Evolutionary conservation across 1,140 invertebrate genomes (phyloP).

Genomic region (Bombus balteatus): DNA sequence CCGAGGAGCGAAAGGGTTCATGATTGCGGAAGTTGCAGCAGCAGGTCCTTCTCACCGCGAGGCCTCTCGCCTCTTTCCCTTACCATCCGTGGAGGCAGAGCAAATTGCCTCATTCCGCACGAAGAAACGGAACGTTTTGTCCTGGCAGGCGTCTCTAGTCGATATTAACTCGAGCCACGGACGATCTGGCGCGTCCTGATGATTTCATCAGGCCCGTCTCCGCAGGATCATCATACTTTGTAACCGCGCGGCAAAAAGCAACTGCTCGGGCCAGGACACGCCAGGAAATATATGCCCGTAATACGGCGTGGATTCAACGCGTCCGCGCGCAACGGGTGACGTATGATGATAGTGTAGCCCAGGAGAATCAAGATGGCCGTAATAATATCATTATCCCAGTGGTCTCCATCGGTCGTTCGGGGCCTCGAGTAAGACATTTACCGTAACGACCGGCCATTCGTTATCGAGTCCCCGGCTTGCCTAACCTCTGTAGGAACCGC

Average conservation of each 20-base stretch:
- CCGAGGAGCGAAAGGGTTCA: slow-evolving; percentile 5
- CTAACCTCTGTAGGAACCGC: slow-evolving; percentile 60
- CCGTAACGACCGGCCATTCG: slow-evolving; percentile 72
- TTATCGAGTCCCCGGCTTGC: slow-evolving; percentile 61
- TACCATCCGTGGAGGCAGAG: slow-evolving; percentile 8
- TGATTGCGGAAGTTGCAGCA: slow-evolving; percentile 36
- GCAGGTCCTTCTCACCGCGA: slow-evolving; percentile 19
- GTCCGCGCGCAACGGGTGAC: slow-evolving; percentile 72
- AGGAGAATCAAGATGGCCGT: slow-evolving; percentile 78
- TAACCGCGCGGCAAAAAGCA: slow-evolving; percentile 75
- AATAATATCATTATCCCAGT: slow-evolving; percentile 79
- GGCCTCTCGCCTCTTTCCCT: not conserved
- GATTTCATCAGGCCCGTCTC: slow-evolving; percentile 74
- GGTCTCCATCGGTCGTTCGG: slow-evolving; percentile 65
- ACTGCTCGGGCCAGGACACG: slow-evolving; percentile 64
- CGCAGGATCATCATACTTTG: slow-evolving; percentile 78
- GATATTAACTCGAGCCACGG: slow-evolving; percentile 66
- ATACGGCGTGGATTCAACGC: slow-evolving; percentile 72
- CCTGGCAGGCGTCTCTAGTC: slow-evolving; percentile 58
- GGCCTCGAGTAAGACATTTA: slow-evolving; percentile 73
- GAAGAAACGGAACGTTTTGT: slow-evolving; percentile 60
- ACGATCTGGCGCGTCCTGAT: slow-evolving; percentile 75
- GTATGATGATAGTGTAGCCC: slow-evolving; percentile 77
- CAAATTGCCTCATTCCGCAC: slow-evolving; percentile 64
- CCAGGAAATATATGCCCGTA: slow-evolving; percentile 70